These are phyloP conservation scores for Taurulus bubalis DNA, from an alignment of 2,113 vertebrate species.

Conservation along the genomic window DNA sequence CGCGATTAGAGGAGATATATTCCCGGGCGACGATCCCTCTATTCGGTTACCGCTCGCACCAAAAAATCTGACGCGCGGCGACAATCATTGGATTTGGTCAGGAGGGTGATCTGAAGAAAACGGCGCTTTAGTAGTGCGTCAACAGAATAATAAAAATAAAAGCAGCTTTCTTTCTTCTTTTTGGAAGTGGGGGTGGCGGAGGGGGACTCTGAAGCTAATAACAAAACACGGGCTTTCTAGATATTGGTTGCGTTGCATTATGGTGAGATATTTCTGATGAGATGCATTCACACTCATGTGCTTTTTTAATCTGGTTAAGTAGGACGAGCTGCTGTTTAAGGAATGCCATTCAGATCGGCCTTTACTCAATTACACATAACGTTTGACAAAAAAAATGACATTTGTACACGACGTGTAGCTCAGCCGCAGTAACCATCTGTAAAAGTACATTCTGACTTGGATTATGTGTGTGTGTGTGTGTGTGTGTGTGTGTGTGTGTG, in stretches of 20 bases:
- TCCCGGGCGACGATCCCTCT: slow-evolving; percentile 49
- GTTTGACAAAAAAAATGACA: slow-evolving; percentile 18
- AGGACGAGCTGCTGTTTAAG: background rate
- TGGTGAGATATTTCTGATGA: slow-evolving; percentile 1
- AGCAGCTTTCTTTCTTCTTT: slow-evolving; percentile 38
- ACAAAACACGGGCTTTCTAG: background rate
- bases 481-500: no score
- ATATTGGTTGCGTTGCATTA: slow-evolving; percentile 25
- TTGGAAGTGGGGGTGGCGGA: no score
- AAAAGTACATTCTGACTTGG: slow-evolving; percentile 1
- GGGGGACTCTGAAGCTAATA: slow-evolving; percentile 6
- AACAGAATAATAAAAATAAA: slow-evolving; percentile 54
- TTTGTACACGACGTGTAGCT: background rate
- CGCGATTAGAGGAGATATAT: slow-evolving; percentile 52
- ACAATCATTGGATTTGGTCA: slow-evolving; percentile 69
- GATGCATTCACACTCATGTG: background rate
- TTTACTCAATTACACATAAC: background rate
- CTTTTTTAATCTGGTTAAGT: slow-evolving; percentile 19
- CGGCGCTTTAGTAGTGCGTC: slow-evolving; percentile 37
- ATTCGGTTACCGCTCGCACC: slow-evolving; percentile 60
- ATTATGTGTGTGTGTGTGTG: no score
- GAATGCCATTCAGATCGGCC: background rate
- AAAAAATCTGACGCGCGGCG: slow-evolving; percentile 54
- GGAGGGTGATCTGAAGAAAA: slow-evolving; percentile 62
- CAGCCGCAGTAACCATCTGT: background rate